Evolutionary conservation across 1,140 invertebrate species (phyloP).

Genomic region (Drosophila triauraria): DNA sequence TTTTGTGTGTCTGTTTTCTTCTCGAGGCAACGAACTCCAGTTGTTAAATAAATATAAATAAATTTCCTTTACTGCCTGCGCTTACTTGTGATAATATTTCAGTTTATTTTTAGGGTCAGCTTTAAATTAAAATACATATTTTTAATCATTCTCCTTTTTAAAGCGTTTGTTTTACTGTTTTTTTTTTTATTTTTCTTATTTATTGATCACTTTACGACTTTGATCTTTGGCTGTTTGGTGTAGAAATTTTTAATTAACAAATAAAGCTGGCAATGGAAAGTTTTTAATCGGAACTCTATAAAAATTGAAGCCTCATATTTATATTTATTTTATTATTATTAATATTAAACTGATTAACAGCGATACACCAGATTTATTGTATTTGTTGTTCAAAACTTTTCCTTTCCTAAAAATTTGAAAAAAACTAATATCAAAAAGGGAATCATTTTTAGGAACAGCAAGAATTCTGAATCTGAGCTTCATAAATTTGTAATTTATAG

Average conservation of each 20-base stretch:
- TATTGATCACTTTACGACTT: slow-evolving; percentile 3
- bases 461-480: no score
- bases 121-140: slow-evolving; percentile 2
- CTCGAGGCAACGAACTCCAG: slow-evolving; percentile 2
- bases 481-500: no score
- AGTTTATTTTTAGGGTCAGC: background rate
- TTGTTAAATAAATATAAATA: slow-evolving; percentile 9
- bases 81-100: background rate
- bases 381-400: background rate
- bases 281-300: background rate
- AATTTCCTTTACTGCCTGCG: background rate
- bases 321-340: no score
- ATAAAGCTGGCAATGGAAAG: background rate
- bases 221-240: slow-evolving; percentile 1
- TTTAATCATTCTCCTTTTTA: slow-evolving; percentile 2
- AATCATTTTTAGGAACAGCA: no score
- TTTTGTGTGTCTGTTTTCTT: background rate
- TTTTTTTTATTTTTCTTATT: slow-evolving; percentile 5
- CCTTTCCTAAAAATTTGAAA: no score
- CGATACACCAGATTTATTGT: no score
- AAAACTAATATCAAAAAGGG: no score
- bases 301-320: background rate
- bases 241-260: background rate
- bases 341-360: no score
- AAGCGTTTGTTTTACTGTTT: background rate